Evolutionary conservation across 1,140 invertebrate genomes (phyloP), one percentile per base, ranked within the genome.

Genomic region (Rhagoletis zephyria): DNA sequence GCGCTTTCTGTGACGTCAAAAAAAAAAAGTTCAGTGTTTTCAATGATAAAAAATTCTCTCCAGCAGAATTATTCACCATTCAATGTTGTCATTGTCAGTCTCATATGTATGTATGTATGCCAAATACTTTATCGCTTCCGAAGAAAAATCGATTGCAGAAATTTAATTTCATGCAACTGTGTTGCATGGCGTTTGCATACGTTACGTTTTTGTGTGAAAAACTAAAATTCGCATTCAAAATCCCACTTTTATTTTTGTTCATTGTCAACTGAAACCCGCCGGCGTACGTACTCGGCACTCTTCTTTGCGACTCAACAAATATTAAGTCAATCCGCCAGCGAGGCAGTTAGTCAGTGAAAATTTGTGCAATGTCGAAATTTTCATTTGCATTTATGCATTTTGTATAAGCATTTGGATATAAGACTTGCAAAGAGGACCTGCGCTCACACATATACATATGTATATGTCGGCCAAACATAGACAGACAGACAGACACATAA

Each of bases 381-480:
- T 81, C n/a, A 81, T 81, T 81, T 81, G 48, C 74, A 81, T 81
- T 81, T 81, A 81, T 81, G 74, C 74, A 51, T 30, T 81, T 81
- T 81, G 16, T 81, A 56, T 4, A 16, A 19, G 48, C 16, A 56
- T 10, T 19, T 14, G 19, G 7, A 12, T 40, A 14, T 14, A 65
- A 65, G 64, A 6, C 14, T 65, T 14, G 16, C 64, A 65, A 6
- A 19, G 7, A 56, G 51, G 30, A 30, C 30, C 30, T 30, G 30
- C 30, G 30, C 30, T 10, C 51, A 10, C 51, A 56, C 10, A 56
- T 56, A 56, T 3, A 56, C 51, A 10, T 10, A 56, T n/a, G n/a
- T n/a, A n/a, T 10, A 56, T 30, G 30, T 10, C 51, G 51, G 5
- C 5, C 51, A 56, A 1, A 45, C 40, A 45, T 14, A 70, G 5